Conservation (phyloP, 2,113 vertebrate genomes). For the Ameiurus melas region DNA sequence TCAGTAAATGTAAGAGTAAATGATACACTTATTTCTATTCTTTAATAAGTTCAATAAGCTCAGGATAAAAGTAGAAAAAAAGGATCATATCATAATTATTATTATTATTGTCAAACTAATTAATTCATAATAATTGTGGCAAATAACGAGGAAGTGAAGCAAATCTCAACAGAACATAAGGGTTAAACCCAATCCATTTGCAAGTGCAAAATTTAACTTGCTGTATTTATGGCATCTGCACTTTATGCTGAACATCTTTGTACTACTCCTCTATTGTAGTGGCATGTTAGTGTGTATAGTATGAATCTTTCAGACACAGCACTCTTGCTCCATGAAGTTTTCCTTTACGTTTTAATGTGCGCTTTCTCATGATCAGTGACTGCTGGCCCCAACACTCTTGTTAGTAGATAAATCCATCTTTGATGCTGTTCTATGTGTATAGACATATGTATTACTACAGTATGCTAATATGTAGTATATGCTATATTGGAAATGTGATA, state of each 20-base stretch:
- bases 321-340: not conserved
- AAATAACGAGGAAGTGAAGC: no score
- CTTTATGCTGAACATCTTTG: constrained; percentile 58
- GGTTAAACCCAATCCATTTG: constrained; percentile 53
- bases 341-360: not conserved
- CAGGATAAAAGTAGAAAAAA: no score
- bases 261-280: constrained; percentile 28
- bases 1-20: no score
- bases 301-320: not conserved
- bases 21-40: no score
- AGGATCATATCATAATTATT: no score
- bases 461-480: not conserved
- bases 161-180: no score
- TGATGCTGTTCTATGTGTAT: not conserved
- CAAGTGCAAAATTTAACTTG: constrained; percentile 54
- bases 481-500: not conserved
- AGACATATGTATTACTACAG: not conserved
- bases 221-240: constrained; percentile 60
- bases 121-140: no score
- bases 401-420: not conserved
- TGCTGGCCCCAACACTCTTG: not conserved
- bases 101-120: no score
- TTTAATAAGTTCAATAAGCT: no score
- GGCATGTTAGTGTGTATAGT: not conserved
- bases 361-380: not conserved